Conservation (phyloP, 2,888 invertebrate genomes). For the Mylabris sibirica region DNA sequence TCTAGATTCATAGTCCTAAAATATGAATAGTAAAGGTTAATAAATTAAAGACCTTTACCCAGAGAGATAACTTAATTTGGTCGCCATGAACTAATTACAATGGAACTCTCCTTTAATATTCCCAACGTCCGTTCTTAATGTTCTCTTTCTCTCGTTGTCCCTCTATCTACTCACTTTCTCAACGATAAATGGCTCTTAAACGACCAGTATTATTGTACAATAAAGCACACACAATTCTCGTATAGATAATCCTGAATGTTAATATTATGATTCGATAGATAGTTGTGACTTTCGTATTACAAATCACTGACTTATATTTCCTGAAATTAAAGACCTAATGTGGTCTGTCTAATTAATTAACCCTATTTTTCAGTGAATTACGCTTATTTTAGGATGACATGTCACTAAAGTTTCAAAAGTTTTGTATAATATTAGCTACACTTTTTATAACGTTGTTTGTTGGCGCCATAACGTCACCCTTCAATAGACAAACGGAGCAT, state of each 20-base stretch:
- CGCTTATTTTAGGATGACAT: too few species aligned
- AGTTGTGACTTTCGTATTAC: too few species aligned
- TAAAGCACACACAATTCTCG: neutral
- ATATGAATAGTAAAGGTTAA: neutral
- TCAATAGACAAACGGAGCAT: neutral
- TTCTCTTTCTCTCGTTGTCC: neutral
- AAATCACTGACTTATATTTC: too few species aligned
- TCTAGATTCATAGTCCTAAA: neutral
- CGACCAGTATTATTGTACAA: neutral
- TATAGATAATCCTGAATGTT: neutral
- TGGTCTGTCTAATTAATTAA: too few species aligned
- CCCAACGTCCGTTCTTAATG: neutral
- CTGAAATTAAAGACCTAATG: too few species aligned
- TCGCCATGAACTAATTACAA: conserved; percentile 1
- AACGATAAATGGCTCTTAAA: neutral
- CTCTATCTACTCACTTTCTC: neutral
- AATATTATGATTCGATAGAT: too few species aligned
- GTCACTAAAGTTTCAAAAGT: too few species aligned
- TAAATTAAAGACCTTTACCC: conserved; percentile 9
- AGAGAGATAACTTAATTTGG: neutral
- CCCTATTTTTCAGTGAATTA: too few species aligned
- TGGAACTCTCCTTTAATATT: conserved; percentile 1
- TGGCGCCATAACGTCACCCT: neutral
- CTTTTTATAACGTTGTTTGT: neutral
- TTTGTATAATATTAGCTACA: too few species aligned